A percentile compares a stretch with the other conserved stretches of the same genome.
Conservation (phyloP, 2,888 invertebrate species). For the Serrognathus titanus region DNA sequence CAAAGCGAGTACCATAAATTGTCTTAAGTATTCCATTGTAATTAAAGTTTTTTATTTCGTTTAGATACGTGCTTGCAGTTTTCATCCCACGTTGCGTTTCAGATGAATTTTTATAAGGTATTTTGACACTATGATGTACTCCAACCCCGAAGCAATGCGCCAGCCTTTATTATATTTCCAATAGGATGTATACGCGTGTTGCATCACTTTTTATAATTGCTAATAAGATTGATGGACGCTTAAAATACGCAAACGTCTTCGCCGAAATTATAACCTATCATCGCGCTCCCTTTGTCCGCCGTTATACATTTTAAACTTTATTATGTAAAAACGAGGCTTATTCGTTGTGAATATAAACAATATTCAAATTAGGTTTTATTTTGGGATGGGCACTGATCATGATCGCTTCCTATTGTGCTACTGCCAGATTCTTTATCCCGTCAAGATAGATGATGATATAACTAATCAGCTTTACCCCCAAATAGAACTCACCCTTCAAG, state of each 20-base stretch:
- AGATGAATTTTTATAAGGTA: slow-evolving; percentile 23
- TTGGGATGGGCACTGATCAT: neutral
- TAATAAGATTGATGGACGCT: slow-evolving; percentile 20
- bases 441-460: slow-evolving; percentile 9
- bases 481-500: slow-evolving; percentile 2
- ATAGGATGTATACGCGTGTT: slow-evolving; percentile 8
- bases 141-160: slow-evolving; percentile 21
- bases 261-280: slow-evolving; percentile 16
- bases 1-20: slow-evolving; percentile 5
- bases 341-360: slow-evolving; percentile 9
- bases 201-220: slow-evolving; percentile 15
- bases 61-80: slow-evolving; percentile 5
- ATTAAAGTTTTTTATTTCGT: slow-evolving; percentile 10
- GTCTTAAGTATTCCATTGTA: slow-evolving; percentile 13
- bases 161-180: slow-evolving; percentile 21
- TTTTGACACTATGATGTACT: slow-evolving; percentile 24
- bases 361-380: slow-evolving; percentile 9
- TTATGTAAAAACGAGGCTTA: neutral
- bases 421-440: slow-evolving; percentile 1
- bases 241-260: slow-evolving; percentile 11
- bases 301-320: neutral
- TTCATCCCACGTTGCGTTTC: slow-evolving; percentile 17
- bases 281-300: slow-evolving; percentile 2
- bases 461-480: slow-evolving; percentile 8
- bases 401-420: slow-evolving; percentile 6